Evolutionary conservation across 2,113 vertebrate genomes (phyloP), one percentile per base, ranked within the genome.

Genomic region (Bufo bufo): DNA sequence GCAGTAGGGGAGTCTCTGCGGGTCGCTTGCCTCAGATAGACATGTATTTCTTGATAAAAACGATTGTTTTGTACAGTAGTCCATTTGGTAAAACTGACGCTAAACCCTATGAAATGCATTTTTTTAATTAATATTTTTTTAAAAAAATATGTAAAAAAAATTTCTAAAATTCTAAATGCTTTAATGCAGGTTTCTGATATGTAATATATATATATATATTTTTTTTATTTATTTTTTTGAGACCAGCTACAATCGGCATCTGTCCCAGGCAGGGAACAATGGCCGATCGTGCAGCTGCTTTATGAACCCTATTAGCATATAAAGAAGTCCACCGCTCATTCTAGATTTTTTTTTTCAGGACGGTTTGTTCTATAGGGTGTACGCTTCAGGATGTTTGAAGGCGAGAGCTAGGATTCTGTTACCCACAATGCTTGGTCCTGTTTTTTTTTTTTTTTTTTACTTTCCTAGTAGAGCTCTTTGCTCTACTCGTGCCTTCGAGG

Each of bases 351-450:
- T 23, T 54, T 43, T 59, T 17, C 7, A 43, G 16, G 79, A 81
- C 19, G 63, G 49, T 50, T 52, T 84, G 49, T 17, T 50, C 63
- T 84, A 10, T 84, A 84, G 63, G 81, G 81, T 83, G 61, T 61
- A 69, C 47, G 43, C 80, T 61, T n/a, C 17, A 59, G 47, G 47
- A 50, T 71, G 82, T 84, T 50, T 69, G 16, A 71, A 54, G 45
- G 47, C 49, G 59, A 65, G 43, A 82, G 49, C 63, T 69, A 16
- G 20, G 82, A 71, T 69, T 54, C 9, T 16, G 6, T n/a, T 52
- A 69, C 49, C 47, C 82, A 17, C 20, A 84, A 71, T 84, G 63
- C 82, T 23, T 65, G 7, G 19, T 14, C 2, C 56, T 3, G 12
- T 19, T 8, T 0, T 47, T 17, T 66, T 66, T 74, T 47, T 16